These are phyloP conservation scores for Araneus ventricosus DNA, from an alignment of 1,140 invertebrate species.

Conservation along the genomic window DNA sequence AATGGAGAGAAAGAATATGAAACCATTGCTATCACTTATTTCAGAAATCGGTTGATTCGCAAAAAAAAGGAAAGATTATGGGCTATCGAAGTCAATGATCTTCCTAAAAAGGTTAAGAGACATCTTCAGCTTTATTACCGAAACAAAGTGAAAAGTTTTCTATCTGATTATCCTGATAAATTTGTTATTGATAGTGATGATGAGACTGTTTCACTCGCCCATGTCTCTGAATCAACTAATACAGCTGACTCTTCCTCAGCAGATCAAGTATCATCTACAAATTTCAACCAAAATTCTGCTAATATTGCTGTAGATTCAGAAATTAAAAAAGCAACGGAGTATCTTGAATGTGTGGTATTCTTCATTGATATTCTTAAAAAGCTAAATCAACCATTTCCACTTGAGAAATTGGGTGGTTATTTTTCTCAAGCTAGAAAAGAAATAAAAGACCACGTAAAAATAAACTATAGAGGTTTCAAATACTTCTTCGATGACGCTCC, in stretches of 20 bases:
- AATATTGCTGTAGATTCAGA: neutral
- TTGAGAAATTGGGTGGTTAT: neutral
- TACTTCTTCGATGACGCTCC: neutral
- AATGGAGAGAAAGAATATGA: neutral
- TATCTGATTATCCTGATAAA: neutral
- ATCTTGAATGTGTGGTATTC: neutral
- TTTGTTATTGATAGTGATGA: neutral
- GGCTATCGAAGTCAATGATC: neutral
- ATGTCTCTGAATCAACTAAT: neutral
- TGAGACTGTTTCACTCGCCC: neutral
- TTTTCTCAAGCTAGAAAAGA: neutral
- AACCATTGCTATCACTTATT: neutral
- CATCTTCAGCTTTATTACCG: neutral
- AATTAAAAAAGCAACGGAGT: neutral
- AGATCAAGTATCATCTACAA: neutral
- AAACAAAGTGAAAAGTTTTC: neutral
- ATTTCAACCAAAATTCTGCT: neutral
- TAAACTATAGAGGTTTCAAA: neutral
- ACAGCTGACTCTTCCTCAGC: neutral
- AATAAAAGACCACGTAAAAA: neutral
- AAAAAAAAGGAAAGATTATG: neutral
- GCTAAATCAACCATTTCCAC: neutral
- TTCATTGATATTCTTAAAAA: neutral
- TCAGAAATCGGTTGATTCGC: neutral
- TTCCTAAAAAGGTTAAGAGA: conserved; percentile 9